Percentiles rank a stretch among this genome's conserved stretches.
Evolutionary conservation across 2,113 vertebrate genomes (phyloP).

Genomic region (Charadrius vociferus): DNA sequence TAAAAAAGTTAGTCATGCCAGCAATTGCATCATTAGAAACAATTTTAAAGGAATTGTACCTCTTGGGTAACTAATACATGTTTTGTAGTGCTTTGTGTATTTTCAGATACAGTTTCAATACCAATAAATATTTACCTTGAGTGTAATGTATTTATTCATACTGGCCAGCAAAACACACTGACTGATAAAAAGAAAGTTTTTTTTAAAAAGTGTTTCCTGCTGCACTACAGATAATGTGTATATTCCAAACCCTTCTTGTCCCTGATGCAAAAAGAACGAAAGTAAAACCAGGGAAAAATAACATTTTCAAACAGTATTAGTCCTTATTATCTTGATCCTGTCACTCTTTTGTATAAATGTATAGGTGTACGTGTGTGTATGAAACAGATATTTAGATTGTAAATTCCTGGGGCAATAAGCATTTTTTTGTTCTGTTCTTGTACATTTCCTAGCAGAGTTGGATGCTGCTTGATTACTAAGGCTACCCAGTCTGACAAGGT

Average conservation of each 20-base stretch:
- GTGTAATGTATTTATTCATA: not conserved
- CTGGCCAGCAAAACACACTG: not conserved
- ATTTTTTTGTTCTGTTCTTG: not conserved
- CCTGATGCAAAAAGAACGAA: not conserved
- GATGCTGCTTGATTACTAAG: not conserved
- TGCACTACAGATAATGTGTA: not conserved
- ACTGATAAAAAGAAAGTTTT: not conserved
- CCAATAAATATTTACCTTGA: not conserved
- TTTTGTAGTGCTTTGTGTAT: slow-evolving; percentile 6
- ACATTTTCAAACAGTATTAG: not conserved
- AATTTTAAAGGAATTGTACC: slow-evolving; percentile 6
- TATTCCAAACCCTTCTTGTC: not conserved
- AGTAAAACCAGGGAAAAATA: not conserved
- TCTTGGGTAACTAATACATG: not conserved
- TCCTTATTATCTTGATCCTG: not conserved
- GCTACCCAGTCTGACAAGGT: not conserved
- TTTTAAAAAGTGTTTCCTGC: not conserved
- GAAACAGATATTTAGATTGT: not conserved
- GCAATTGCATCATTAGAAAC: slow-evolving; percentile 49
- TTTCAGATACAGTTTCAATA: not conserved
- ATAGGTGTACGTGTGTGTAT: not conserved
- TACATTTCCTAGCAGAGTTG: not conserved
- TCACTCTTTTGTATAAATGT: not conserved
- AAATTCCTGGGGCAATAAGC: not conserved
- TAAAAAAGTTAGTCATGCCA: slow-evolving; percentile 34